A percentile compares a stretch with the other conserved stretches of the same genome.
phyloP scores from a whole-genome alignment of 2,113 vertebrate genomes.

The Scartelaos histophorus region DNA sequence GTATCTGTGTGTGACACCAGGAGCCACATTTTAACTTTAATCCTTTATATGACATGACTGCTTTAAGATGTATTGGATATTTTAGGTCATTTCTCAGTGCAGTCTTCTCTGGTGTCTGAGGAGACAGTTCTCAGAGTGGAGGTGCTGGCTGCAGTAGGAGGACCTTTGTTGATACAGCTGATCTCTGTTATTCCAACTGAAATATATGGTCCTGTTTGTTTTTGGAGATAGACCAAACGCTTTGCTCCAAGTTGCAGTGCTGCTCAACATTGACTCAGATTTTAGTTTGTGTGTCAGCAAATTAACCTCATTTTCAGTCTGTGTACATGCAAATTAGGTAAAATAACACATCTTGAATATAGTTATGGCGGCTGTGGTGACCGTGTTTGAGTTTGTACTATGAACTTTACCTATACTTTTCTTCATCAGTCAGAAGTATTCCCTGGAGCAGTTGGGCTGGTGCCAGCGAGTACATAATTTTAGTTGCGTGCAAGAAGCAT shows the following conservation, averaged over 20 bases:
- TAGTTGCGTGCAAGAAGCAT: constrained; percentile 61
- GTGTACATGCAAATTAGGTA: constrained; percentile 3
- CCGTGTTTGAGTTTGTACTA: constrained; percentile 31
- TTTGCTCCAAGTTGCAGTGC: constrained; percentile 75
- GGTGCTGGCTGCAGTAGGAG: constrained; percentile 73
- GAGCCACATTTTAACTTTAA: not conserved
- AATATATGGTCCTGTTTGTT: constrained; percentile 79
- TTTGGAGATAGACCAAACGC: constrained; percentile 74
- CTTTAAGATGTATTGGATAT: not conserved
- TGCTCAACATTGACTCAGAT: constrained; percentile 66
- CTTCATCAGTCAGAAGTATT: constrained; percentile 23
- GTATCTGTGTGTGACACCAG: not conserved
- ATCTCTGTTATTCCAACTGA: constrained; percentile 76
- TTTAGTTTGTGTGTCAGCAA: constrained; percentile 38
- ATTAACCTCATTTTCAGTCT: constrained; percentile 13
- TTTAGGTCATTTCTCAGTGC: not conserved
- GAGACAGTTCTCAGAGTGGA: constrained; percentile 59
- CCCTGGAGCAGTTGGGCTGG: constrained; percentile 50
- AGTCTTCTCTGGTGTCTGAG: constrained; percentile 11
- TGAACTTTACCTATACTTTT: constrained; percentile 13
- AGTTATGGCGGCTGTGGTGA: constrained; percentile 41
- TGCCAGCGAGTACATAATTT: constrained; percentile 49
- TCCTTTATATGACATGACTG: not conserved
- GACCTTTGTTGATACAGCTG: constrained; percentile 81
- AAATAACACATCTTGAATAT: constrained; percentile 12